These are phyloP conservation scores for Cydia fagiglandana DNA, from an alignment of 1,140 invertebrate genomes.

Conservation along the genomic window DNA sequence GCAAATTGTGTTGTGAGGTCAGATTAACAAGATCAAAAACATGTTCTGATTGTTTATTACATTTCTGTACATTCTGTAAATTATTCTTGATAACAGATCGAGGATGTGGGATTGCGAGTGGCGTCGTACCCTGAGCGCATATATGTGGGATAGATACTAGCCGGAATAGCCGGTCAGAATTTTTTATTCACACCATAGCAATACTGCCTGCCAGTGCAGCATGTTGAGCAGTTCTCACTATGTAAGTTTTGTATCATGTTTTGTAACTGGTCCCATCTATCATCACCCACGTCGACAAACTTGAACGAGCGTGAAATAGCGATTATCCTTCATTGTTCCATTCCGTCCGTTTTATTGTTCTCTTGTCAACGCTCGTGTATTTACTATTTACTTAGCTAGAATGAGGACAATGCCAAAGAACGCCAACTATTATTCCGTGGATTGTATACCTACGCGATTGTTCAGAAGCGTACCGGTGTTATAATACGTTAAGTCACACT, in stretches of 20 bases:
- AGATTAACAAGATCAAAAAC: no score
- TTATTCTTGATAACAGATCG: no score
- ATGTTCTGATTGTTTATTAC: no score
- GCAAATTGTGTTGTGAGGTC: no score
- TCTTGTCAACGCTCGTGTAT: conserved; percentile 13
- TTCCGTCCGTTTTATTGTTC: conserved; percentile 16
- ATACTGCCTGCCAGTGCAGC: background rate
- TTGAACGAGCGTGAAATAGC: background rate
- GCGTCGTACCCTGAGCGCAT: no score
- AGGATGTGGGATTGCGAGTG: no score
- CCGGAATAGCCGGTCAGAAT: no score
- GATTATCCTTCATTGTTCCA: conserved; percentile 23
- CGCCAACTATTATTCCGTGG: conserved; percentile 1
- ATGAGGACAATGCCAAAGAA: conserved; percentile 21
- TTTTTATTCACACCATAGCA: no score
- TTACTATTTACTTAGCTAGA: conserved; percentile 25
- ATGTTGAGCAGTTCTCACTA: background rate
- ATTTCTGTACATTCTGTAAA: no score
- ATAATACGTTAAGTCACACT: background rate
- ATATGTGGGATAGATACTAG: no score
- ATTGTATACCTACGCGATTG: background rate
- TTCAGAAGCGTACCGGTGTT: background rate
- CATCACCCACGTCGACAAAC: background rate
- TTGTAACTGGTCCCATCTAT: background rate
- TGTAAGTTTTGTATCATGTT: background rate